Percentiles rank a stretch among this genome's conserved stretches.
Evolutionary conservation across 2,797 vertebrate genomes (phyloP).

Genomic region (Petrocephalus schoutedeni): DNA sequence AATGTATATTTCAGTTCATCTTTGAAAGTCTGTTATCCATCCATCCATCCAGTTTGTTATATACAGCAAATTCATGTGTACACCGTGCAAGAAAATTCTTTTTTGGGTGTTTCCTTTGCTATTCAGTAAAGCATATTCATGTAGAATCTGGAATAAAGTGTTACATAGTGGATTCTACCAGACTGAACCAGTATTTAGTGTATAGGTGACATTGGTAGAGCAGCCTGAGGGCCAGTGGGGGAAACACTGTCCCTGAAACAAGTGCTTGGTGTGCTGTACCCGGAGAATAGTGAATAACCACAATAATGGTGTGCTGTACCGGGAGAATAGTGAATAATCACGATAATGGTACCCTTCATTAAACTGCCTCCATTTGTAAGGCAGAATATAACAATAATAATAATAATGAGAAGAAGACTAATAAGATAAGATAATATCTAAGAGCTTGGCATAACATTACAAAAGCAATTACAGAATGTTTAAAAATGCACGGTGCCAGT

Average conservation of each 20-base stretch:
- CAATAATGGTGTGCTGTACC: not conserved
- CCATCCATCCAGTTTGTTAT: not conserved
- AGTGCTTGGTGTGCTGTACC: not conserved
- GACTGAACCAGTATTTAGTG: not conserved
- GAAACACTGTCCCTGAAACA: not conserved
- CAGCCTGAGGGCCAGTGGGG: not conserved
- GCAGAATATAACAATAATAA: not conserved
- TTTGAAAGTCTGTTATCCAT: not conserved
- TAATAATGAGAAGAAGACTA: not conserved
- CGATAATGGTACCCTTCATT: not conserved
- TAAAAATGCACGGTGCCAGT: not conserved
- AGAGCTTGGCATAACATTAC: not conserved
- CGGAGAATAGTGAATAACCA: not conserved
- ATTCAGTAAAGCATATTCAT: not conserved
- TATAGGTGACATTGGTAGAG: not conserved
- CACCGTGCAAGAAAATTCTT: not conserved
- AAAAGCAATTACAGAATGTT: not conserved
- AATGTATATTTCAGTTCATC: not conserved
- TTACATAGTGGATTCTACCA: not conserved
- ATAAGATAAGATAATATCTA: not conserved
- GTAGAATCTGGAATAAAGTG: not conserved
- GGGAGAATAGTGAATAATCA: not conserved
- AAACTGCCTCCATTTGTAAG: not conserved
- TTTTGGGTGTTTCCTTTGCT: not conserved
- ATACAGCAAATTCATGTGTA: not conserved